A percentile compares a stretch with the other conserved stretches of the same genome.
phyloP scores from a whole-genome alignment of 2,888 invertebrate genomes.

The Lasioglossum oenotherae region DNA sequence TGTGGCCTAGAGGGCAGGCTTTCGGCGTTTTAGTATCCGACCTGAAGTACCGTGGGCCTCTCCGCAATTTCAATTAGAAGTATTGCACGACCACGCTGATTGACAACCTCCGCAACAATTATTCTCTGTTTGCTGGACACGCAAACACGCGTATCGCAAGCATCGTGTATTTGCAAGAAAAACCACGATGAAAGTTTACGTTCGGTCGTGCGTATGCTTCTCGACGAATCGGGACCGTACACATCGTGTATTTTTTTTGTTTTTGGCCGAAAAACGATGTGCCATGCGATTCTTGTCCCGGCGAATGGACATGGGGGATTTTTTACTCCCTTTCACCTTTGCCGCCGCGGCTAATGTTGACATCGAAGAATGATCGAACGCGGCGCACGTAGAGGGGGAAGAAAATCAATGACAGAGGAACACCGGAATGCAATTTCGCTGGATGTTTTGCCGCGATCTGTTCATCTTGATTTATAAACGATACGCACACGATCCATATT shows the following conservation, averaged over 20 bases:
- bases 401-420: conserved; percentile 52
- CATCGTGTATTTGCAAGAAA: background rate
- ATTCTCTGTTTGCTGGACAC: background rate
- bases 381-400: background rate
- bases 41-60: background rate
- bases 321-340: conserved; percentile 3
- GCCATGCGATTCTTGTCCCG: background rate
- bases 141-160: background rate
- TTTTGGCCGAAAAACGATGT: background rate
- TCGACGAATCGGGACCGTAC: background rate
- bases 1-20: background rate
- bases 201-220: background rate
- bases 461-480: conserved; percentile 57
- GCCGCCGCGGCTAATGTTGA: conserved; percentile 21
- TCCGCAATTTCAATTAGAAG: background rate
- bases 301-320: background rate
- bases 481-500: conserved; percentile 35
- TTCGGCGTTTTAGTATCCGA: background rate
- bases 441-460: conserved; percentile 41
- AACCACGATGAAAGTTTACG: conserved; percentile 1
- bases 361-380: conserved; percentile 40
- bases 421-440: conserved; percentile 38
- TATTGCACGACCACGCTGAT: background rate
- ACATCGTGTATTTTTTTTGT: background rate
- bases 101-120: background rate